Percentiles rank a stretch among this genome's conserved stretches.
These are phyloP conservation scores for Xestia ashworthii DNA, from an alignment of 2,888 invertebrate species.

Conservation along the genomic window DNA sequence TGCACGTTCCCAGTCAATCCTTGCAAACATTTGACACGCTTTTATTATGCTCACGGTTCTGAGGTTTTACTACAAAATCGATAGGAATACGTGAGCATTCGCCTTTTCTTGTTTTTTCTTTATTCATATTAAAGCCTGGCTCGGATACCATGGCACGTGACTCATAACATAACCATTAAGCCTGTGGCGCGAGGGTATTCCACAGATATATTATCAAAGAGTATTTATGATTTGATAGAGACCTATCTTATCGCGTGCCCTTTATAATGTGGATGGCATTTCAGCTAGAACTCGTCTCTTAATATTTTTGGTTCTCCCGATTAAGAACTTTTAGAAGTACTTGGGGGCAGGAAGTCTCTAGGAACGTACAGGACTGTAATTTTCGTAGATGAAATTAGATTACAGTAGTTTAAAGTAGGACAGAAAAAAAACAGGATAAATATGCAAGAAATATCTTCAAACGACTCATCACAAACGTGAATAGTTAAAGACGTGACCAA, in stretches of 20 bases:
- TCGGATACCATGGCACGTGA: constrained; percentile 37
- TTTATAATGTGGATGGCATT: constrained; percentile 1
- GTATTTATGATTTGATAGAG: constrained; percentile 17
- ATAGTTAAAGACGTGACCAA: constrained; percentile 11
- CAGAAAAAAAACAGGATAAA: not conserved
- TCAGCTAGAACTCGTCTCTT: not conserved
- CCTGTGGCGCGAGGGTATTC: constrained; percentile 3
- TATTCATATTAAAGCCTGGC: constrained; percentile 5
- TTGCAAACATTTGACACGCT: constrained; percentile 42
- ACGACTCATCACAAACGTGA: constrained; percentile 10
- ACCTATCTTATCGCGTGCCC: constrained; percentile 32
- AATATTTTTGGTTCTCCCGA: not conserved
- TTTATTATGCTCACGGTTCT: constrained; percentile 37
- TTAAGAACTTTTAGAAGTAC: not conserved
- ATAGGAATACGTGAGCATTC: constrained; percentile 39
- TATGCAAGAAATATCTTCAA: constrained; percentile 16
- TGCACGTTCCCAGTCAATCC: constrained; percentile 20
- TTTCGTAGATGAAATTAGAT: not conserved
- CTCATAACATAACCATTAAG: constrained; percentile 30
- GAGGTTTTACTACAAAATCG: constrained; percentile 34
- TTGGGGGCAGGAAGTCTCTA: not conserved
- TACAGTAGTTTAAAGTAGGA: too few relatives aligned
- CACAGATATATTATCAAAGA: constrained; percentile 34
- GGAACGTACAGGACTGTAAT: not conserved
- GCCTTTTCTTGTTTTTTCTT: constrained; percentile 8